A percentile compares a stretch with the other conserved stretches of the same genome.
Evolutionary conservation across 2,113 vertebrate genomes (phyloP).

Genomic region (Larimichthys crocea): DNA sequence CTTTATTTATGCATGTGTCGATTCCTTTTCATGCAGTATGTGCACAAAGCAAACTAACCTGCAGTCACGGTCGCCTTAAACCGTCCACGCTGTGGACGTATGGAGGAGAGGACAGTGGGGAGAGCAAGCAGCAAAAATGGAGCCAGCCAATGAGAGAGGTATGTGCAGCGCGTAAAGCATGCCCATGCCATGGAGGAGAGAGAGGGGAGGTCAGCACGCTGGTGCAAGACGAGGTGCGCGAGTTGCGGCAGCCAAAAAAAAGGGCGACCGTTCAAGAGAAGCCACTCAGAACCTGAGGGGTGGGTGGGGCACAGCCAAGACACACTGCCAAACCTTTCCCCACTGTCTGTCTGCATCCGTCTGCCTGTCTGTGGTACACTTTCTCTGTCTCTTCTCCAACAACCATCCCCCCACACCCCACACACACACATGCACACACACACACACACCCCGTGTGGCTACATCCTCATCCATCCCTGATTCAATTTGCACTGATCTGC

Average conservation of each 20-base stretch:
- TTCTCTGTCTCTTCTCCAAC: conserved; percentile 29
- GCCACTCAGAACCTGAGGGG: conserved; percentile 44
- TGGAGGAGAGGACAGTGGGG: conserved; percentile 44
- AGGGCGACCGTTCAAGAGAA: conserved; percentile 38
- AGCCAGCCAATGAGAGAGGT: conserved; percentile 72
- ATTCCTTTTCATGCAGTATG: conserved; percentile 12
- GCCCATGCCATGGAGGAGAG: conserved; percentile 67
- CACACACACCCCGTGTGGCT: conserved; percentile 27
- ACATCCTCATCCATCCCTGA: conserved; percentile 76
- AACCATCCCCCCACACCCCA: background rate
- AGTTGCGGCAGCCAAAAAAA: conserved; percentile 56
- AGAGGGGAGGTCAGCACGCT: conserved; percentile 53
- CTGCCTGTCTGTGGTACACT: too few species aligned
- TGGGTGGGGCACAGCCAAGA: conserved; percentile 38
- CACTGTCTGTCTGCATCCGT: conserved; percentile 6
- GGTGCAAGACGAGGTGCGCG: conserved; percentile 58
- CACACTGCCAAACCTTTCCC: conserved; percentile 34
- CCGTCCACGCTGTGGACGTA: conserved; percentile 46
- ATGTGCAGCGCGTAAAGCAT: conserved; percentile 66
- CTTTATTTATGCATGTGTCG: conserved; percentile 20
- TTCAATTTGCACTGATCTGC: conserved; percentile 82
- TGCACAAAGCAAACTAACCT: conserved; percentile 15
- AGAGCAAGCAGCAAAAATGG: conserved; percentile 72
- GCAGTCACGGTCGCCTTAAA: background rate
- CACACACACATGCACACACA: background rate